Evolutionary conservation across 1,140 invertebrate species (phyloP).

Genomic region (Plectus sambesii): DNA sequence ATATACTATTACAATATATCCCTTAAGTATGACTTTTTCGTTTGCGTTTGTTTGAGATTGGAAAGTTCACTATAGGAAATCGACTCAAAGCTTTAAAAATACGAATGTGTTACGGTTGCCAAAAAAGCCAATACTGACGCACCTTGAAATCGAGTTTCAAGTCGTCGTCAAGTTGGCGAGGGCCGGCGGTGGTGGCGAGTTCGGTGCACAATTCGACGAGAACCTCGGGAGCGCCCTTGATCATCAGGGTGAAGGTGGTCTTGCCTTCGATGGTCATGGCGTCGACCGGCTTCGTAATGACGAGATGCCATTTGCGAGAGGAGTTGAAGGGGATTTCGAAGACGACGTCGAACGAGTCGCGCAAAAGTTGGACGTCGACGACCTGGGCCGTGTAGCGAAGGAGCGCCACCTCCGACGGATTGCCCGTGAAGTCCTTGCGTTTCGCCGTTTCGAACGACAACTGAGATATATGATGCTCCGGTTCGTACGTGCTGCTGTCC

Average conservation of each 20-base stretch:
- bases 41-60: no score
- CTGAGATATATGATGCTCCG: no score
- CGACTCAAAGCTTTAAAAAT: no score
- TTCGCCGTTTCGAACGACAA: conserved; percentile 14
- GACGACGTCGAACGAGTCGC: conserved; percentile 18
- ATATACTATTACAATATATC: no score
- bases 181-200: conserved; percentile 24
- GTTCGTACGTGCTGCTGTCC: no score
- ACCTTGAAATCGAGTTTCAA: conserved; percentile 37
- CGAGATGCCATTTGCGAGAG: conserved; percentile 38
- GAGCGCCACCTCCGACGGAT: conserved; percentile 38
- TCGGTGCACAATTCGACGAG: conserved; percentile 32
- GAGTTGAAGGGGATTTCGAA: conserved; percentile 44
- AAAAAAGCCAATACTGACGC: no score
- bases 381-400: conserved; percentile 37
- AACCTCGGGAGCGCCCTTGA: conserved; percentile 41
- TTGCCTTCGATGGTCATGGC: conserved; percentile 13
- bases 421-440: conserved; percentile 34
- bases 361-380: conserved; percentile 31
- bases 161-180: conserved; percentile 35
- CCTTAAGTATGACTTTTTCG: no score
- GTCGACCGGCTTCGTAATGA: conserved; percentile 21
- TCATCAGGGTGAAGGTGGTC: conserved; percentile 35
- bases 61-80: no score
- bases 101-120: no score